Evolutionary conservation across 2,797 vertebrate species (phyloP), one percentile per base, ranked within the genome.

Genomic region (Apodemus agrarius): DNA sequence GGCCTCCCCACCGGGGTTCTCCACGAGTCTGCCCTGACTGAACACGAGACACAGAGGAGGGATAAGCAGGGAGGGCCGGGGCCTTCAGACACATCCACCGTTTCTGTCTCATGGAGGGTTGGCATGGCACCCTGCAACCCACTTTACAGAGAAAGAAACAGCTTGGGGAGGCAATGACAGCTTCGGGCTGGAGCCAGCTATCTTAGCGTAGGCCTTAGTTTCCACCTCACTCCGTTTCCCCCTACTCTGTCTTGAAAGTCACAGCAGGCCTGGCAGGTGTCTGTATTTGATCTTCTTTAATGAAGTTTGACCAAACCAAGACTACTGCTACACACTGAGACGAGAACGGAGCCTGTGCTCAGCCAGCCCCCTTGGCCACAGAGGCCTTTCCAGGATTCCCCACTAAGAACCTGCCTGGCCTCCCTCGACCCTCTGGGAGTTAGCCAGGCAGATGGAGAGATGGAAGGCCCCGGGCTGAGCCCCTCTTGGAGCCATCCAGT

Each of bases 61-160:
- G 24, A 65, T 65, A 65, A 84, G 43, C 24, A 57, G 3, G 65
- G 6, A 26, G 24, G 43, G 13, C 88, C 8, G 19, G 63, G 59
- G 19, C 78, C 54, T 46, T 46, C 29, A 9, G 22, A 24, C 22
- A 21, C 0, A 4, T 14, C 16, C 22, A 17, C 4, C 49, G n/a
- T 52, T 69, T 52, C 63, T 89, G 31, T 65, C 80, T 81, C 65
- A 3, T 1, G 24, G 49, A 4, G 6, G n/a, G 10, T 46, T 29
- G 24, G 16, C 14, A 0, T 43, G 54, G 31, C 17, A 3, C 24
- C 21, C 26, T 2, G 37, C 17, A 46, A 5, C 31, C 76, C 14
- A 14, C 29, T 94, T 72, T 65, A 57, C 6, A 92, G 78, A 96
- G 69, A 37, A 89, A 83, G 78, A 79, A 87, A 75, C 74, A 49